Evolutionary conservation across 2,888 invertebrate species (phyloP).

Genomic region (Glaucopsyche alexis): DNA sequence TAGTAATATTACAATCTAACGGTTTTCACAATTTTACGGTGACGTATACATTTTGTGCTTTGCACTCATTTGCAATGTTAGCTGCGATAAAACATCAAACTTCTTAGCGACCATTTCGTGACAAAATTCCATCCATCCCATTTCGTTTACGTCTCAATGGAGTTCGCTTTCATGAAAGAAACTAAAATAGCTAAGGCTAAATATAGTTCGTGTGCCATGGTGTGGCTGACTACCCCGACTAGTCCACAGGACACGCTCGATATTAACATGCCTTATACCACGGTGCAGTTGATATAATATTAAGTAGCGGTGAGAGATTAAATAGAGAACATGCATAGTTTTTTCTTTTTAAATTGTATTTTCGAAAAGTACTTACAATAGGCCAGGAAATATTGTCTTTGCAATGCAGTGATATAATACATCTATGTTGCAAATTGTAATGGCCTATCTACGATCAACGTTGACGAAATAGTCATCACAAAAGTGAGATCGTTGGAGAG

Average conservation of each 20-base stretch:
- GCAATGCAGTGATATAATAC: too few relatives aligned
- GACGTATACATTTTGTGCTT: too few relatives aligned
- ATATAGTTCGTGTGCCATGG: conserved; percentile 22
- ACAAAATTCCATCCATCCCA: conserved; percentile 35
- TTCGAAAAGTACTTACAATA: too few relatives aligned
- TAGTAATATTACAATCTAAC: too few relatives aligned
- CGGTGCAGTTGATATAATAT: background rate
- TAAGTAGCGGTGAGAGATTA: background rate
- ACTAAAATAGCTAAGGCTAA: conserved; percentile 32
- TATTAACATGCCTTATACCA: conserved; percentile 6
- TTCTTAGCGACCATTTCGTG: background rate
- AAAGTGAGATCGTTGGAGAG: too few relatives aligned
- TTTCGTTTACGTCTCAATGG: conserved; percentile 38
- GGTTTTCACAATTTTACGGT: too few relatives aligned
- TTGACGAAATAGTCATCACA: too few relatives aligned
- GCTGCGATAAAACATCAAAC: background rate
- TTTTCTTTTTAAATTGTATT: too few relatives aligned
- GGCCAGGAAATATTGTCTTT: too few relatives aligned
- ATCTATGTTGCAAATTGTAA: too few relatives aligned
- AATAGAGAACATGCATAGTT: too few relatives aligned
- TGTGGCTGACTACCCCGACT: background rate
- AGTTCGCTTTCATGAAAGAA: conserved; percentile 34
- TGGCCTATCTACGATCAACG: too few relatives aligned
- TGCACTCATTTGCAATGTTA: background rate
- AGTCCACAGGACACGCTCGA: conserved; percentile 12